Conservation (phyloP, 2,113 vertebrate species). For the Coptodon bakossiorum region DNA sequence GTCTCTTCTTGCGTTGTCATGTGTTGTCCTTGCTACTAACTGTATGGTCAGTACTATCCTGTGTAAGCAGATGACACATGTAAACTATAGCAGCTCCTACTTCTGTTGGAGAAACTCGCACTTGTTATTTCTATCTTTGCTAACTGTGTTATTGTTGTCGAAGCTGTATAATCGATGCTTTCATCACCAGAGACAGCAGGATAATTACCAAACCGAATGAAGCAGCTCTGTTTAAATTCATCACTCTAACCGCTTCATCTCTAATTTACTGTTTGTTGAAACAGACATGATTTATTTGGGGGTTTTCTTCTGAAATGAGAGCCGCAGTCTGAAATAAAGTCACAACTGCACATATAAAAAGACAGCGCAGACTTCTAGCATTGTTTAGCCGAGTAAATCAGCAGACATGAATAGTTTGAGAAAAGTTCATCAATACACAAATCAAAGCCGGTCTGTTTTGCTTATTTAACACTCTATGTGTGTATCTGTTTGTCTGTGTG, state of each 20-base stretch:
- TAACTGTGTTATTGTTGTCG: neutral
- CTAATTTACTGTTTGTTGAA: neutral
- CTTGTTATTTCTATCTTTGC: neutral
- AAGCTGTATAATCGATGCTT: neutral
- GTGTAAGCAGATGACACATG: neutral
- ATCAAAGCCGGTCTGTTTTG: neutral
- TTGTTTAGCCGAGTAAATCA: neutral
- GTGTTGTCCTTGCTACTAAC: neutral
- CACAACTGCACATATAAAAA: neutral
- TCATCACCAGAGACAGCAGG: neutral
- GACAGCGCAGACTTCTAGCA: neutral
- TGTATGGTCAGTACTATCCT: neutral
- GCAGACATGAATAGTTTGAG: fast-evolving
- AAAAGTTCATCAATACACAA: neutral
- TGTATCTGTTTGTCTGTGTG: neutral
- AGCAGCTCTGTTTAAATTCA: neutral
- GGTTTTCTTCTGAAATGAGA: neutral
- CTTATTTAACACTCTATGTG: neutral
- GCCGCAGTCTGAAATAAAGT: neutral
- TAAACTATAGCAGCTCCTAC: neutral
- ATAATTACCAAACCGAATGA: neutral
- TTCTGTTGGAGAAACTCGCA: neutral
- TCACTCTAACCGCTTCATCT: neutral
- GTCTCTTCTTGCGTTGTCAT: neutral
- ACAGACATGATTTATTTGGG: neutral